Evolutionary conservation across 2,888 invertebrate species (phyloP).

Genomic region (Eretmocerus hayati): DNA sequence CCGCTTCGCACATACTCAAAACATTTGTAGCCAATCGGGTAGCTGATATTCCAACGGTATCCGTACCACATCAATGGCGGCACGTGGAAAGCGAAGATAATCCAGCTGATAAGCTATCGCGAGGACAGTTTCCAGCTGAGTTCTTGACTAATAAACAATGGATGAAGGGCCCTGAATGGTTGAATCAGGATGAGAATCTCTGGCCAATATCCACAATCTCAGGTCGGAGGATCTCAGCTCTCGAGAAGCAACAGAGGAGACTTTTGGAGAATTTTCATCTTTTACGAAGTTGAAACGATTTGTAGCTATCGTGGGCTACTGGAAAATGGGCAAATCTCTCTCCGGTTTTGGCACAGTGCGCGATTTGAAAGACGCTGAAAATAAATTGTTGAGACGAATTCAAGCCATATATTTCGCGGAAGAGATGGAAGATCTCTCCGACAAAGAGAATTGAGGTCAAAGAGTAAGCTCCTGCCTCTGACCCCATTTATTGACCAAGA

Average conservation of each 20-base stretch:
- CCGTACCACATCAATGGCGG: conserved; percentile 11
- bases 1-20: conserved; percentile 14
- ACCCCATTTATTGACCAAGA: conserved; percentile 11
- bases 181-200: not conserved
- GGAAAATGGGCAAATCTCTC: not conserved
- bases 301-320: not conserved
- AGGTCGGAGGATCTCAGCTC: too few relatives aligned
- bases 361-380: conserved; percentile 10
- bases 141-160: conserved; percentile 15
- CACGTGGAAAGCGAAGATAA: conserved; percentile 16
- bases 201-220: conserved; percentile 14
- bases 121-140: conserved; percentile 18
- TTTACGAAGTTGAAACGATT: conserved; percentile 1
- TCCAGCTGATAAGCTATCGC: conserved; percentile 20
- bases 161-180: conserved; percentile 14
- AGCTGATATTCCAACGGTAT: conserved; percentile 22
- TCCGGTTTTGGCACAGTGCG: not conserved
- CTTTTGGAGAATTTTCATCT: not conserved
- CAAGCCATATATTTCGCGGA: conserved; percentile 6
- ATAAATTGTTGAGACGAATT: conserved; percentile 3
- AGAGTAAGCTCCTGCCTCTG: not conserved
- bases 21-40: conserved; percentile 24
- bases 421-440: conserved; percentile 3
- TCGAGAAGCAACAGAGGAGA: too few relatives aligned
- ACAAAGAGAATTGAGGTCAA: not conserved